These are phyloP conservation scores for Aspidoscelis tigris DNA, from an alignment of 2,113 vertebrate species.

Conservation along the genomic window DNA sequence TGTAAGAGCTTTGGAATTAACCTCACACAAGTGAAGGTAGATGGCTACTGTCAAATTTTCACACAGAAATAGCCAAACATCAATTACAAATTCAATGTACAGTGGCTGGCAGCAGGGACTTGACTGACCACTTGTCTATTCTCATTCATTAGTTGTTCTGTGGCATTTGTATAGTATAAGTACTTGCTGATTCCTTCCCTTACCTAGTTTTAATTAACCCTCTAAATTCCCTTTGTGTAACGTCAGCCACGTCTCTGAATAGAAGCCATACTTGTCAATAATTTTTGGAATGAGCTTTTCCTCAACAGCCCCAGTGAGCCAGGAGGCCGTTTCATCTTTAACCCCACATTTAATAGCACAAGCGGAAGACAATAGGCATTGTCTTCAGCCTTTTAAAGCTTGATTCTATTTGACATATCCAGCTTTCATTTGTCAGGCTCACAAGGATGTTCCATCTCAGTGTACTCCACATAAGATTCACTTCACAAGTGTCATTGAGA, in stretches of 20 bases:
- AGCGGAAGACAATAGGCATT: slow-evolving; percentile 58
- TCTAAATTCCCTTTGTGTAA: slow-evolving; percentile 61
- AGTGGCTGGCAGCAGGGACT: slow-evolving; percentile 28
- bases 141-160: slow-evolving; percentile 36
- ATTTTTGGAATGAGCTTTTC: slow-evolving; percentile 65
- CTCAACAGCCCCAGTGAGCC: slow-evolving; percentile 63
- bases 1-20: no score
- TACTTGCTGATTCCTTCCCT: slow-evolving; percentile 53
- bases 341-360: slow-evolving; percentile 59
- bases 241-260: slow-evolving; percentile 56
- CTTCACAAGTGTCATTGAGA: slow-evolving; percentile 53
- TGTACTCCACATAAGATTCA: slow-evolving; percentile 42
- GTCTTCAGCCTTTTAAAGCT: slow-evolving; percentile 56
- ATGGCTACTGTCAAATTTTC: not conserved
- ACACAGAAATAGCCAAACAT: not conserved
- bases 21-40: not conserved
- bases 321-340: slow-evolving; percentile 59
- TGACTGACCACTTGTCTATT: slow-evolving; percentile 53
- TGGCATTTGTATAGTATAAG: slow-evolving; percentile 55
- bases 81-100: not conserved
- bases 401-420: slow-evolving; percentile 57
- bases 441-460: slow-evolving; percentile 48
- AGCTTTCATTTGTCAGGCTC: slow-evolving; percentile 53
- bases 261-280: slow-evolving; percentile 57
- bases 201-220: slow-evolving; percentile 69